Conservation (phyloP, 2,888 invertebrate genomes). For the Drosophila acutilabella region DNA sequence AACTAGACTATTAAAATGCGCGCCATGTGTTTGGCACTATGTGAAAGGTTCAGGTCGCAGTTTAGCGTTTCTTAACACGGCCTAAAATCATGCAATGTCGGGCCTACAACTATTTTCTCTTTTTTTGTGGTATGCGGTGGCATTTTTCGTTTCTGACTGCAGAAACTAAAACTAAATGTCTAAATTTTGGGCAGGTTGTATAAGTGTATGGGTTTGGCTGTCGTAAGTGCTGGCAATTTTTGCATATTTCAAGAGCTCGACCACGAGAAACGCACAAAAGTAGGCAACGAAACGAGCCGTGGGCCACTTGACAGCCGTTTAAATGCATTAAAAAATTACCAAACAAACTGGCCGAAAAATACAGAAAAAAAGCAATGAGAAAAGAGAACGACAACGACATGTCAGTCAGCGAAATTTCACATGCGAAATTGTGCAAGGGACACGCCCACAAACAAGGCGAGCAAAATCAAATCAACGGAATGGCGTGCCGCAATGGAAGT, state of each 20-base stretch:
- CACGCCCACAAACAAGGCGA: constrained; percentile 62
- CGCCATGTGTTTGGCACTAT: constrained; percentile 33
- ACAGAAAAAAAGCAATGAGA: constrained; percentile 4
- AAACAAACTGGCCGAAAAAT: constrained; percentile 38
- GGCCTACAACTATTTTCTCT: constrained; percentile 45
- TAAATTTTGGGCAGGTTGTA: constrained; percentile 56
- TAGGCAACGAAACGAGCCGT: constrained; percentile 39
- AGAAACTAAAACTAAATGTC: constrained; percentile 55
- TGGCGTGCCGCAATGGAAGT: constrained; percentile 61
- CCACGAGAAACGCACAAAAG: constrained; percentile 43
- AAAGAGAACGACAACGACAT: constrained; percentile 38
- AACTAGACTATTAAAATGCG: constrained; percentile 37
- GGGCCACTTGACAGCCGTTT: constrained; percentile 78
- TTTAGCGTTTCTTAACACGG: constrained; percentile 7
- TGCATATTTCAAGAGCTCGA: constrained; percentile 56
- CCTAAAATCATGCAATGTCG: constrained; percentile 43
- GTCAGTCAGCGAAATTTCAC: constrained; percentile 61
- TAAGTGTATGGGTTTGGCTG: constrained; percentile 9
- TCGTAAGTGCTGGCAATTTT: constrained; percentile 50
- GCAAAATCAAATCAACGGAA: constrained; percentile 68
- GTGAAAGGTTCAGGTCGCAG: constrained; percentile 16
- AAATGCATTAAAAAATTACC: constrained; percentile 77
- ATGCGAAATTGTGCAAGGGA: constrained; percentile 58
- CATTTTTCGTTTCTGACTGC: constrained; percentile 43
- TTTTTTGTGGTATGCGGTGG: constrained; percentile 37